Base-by-base conservation (phyloP, 2,113 vertebrate genomes). In the Pseudorhombus dupliciocellatus region DNA sequence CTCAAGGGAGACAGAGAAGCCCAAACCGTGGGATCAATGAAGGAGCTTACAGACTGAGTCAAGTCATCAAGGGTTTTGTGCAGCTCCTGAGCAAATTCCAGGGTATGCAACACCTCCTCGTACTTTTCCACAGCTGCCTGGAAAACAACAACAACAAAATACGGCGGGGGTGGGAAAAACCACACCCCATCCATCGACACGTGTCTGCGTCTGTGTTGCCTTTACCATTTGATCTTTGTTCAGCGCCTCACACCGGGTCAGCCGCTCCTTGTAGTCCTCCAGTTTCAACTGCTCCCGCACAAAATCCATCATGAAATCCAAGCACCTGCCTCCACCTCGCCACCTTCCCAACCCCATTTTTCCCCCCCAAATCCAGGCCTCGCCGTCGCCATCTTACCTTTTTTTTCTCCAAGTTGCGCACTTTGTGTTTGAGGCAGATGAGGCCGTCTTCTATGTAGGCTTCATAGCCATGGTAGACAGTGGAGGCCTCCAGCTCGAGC, bases 361-460 rank as follows among this genome's bases (percentile, higher is more conserved):
- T 12, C 44, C 25, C 6, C 11, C 0, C 7, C 7, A 21, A 12
- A 37, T 37, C 34, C 12, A 37, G 34, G 10, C 34, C 8, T n/a
- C 25, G 4, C n/a, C 25, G 8, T 2, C 12, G 26, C 10, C 22
- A 0, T 16, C 65, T 61, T 91, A 98, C 97, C 96, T 98, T 99
- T 84, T 97, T 99, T 84, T 99, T 99, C 92, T 99, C 97, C 68
- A 98, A 93, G 90, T 99, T 99, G 75, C 97, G 95, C 34, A 99
- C 95, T 90, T 99, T 99, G 93, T 98, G 96, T 81, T 96, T 97
- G 74, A 99, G 93, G 87, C 97, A 98, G 92, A 99, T 96, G 65
- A 98, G 95, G 59, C 97, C 96, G 15, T 98, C 95, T 55, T 98
- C 96, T 42, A 98, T 93, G 74, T 98, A 99, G 40, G 88, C 94